phyloP scores from a whole-genome alignment of 2,113 vertebrate genomes.

The Procavia capensis region DNA sequence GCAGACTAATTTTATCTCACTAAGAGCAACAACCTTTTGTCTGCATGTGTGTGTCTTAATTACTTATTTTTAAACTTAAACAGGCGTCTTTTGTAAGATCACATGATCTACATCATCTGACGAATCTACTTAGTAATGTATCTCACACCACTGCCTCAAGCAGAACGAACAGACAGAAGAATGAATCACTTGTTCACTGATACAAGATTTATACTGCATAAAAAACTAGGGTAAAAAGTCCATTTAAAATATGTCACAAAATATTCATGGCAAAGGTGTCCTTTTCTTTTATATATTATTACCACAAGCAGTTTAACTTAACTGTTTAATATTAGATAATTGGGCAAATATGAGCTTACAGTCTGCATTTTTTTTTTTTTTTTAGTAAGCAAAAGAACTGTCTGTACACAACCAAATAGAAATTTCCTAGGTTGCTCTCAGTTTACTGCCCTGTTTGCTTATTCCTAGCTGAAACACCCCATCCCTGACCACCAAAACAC shows the following conservation, averaged over 20 bases:
- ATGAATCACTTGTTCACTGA: conserved; percentile 83
- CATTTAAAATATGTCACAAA: conserved; percentile 79
- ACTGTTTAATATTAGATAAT: not conserved
- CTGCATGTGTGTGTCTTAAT: conserved; percentile 52
- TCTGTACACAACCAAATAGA: not conserved
- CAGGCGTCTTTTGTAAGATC: conserved; percentile 75
- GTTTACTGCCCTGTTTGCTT: not conserved
- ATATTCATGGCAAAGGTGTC: conserved; percentile 21
- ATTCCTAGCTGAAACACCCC: not conserved
- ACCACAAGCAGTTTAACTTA: not conserved
- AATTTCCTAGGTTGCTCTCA: not conserved
- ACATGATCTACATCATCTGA: conserved; percentile 80
- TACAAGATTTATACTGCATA: conserved; percentile 77
- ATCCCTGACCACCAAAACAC: not conserved
- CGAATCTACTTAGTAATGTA: conserved; percentile 71
- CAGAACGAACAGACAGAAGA: conserved; percentile 83
- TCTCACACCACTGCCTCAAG: conserved; percentile 66
- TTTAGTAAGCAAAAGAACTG: conserved; percentile 3
- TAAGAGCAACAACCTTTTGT: conserved; percentile 52
- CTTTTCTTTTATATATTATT: conserved; percentile 51
- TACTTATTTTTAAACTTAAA: conserved; percentile 76
- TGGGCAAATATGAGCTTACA: not conserved
- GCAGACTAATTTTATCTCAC: conserved; percentile 13
- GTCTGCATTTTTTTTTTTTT: conserved; percentile 11
- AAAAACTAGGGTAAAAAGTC: conserved; percentile 69